Percentiles rank a stretch among this genome's conserved stretches.
Evolutionary conservation across 1,140 invertebrate species (phyloP).

Genomic region (Euwallacea fornicatus): DNA sequence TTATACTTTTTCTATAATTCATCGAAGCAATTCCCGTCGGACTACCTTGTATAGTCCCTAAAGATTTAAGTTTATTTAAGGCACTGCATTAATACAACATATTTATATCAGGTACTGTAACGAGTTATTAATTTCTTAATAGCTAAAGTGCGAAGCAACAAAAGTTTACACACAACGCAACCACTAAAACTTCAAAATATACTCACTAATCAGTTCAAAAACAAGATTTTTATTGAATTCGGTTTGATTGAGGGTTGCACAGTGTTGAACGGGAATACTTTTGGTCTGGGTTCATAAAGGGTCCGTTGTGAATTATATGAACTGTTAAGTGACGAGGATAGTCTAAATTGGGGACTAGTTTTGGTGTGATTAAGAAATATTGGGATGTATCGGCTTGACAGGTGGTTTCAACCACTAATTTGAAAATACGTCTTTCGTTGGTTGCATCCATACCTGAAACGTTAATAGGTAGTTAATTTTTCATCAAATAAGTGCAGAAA

Average conservation of each 20-base stretch:
- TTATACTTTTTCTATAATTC: too few relatives aligned
- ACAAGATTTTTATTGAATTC: conserved; percentile 12
- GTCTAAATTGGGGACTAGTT: conserved; percentile 57
- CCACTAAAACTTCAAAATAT: too few relatives aligned
- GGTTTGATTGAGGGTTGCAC: conserved; percentile 39
- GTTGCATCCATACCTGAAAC: conserved; percentile 56
- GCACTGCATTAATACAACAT: too few relatives aligned
- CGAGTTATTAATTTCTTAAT: too few relatives aligned
- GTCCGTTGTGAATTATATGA: conserved; percentile 51
- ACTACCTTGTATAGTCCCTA: too few relatives aligned
- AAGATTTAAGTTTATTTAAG: too few relatives aligned
- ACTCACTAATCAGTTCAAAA: too few relatives aligned
- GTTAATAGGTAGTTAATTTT: neutral
- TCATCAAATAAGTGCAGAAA: too few relatives aligned
- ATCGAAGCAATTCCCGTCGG: too few relatives aligned
- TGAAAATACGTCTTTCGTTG: conserved; percentile 88
- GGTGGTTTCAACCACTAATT: conserved; percentile 80
- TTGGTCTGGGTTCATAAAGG: conserved; percentile 43
- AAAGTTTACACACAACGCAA: too few relatives aligned
- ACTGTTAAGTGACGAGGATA: conserved; percentile 45
- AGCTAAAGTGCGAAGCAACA: too few relatives aligned
- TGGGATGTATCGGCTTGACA: conserved; percentile 69
- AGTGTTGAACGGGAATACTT: conserved; percentile 44
- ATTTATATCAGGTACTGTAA: neutral
- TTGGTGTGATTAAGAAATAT: conserved; percentile 93